Conservation (phyloP, 2,113 vertebrate genomes). For the Thunnus thynnus region DNA sequence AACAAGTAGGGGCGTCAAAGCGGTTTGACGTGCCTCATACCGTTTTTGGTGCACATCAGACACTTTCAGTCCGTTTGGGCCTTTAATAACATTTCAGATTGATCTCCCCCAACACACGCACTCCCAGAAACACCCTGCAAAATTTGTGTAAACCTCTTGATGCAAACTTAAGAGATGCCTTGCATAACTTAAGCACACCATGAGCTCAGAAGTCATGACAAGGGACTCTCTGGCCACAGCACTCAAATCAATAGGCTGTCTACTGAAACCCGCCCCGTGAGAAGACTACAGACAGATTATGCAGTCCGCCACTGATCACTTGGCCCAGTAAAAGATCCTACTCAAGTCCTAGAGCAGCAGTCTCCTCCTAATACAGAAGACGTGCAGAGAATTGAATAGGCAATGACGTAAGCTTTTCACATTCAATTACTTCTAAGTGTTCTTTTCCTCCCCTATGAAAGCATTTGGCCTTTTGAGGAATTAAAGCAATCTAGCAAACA, state of each 20-base stretch:
- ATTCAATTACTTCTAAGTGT: conserved; percentile 78
- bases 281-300: conserved; percentile 81
- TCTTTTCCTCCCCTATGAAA: conserved; percentile 49
- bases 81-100: not conserved
- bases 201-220: conserved; percentile 72
- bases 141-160: conserved; percentile 22
- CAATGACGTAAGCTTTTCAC: conserved; percentile 76
- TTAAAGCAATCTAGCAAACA: conserved; percentile 56
- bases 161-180: conserved; percentile 41
- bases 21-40: too few relatives aligned
- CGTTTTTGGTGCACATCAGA: too few relatives aligned
- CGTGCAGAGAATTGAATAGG: conserved; percentile 74
- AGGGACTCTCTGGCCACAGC: conserved; percentile 75
- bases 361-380: conserved; percentile 67
- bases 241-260: conserved; percentile 80
- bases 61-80: too few relatives aligned
- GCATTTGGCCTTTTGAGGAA: conserved; percentile 56
- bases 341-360: conserved; percentile 69
- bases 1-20: too few relatives aligned
- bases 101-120: too few relatives aligned
- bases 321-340: conserved; percentile 79
- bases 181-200: conserved; percentile 63
- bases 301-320: conserved; percentile 78
- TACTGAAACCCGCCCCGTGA: conserved; percentile 54
- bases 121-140: conserved; percentile 23